These are phyloP conservation scores for Molorchus minor DNA, from an alignment of 2,888 invertebrate genomes.

Conservation along the genomic window DNA sequence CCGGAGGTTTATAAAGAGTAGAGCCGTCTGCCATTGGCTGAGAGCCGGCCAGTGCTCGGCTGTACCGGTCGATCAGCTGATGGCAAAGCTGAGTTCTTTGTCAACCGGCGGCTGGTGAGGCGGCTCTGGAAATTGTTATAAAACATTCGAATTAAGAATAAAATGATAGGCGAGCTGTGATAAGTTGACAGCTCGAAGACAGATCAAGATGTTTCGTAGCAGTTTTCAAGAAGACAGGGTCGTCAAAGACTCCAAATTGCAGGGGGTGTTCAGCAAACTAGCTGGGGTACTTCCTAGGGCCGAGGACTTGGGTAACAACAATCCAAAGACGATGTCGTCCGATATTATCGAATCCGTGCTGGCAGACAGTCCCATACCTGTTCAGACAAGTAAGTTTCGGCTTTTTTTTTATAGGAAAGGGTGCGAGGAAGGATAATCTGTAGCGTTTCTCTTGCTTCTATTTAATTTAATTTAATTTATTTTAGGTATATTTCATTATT, in stretches of 20 bases:
- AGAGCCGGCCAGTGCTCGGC: slow-evolving; percentile 40
- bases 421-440: too few species aligned
- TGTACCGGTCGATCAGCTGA: slow-evolving; percentile 57
- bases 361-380: slow-evolving; percentile 55
- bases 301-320: slow-evolving; percentile 51
- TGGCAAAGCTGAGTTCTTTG: slow-evolving; percentile 52
- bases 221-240: slow-evolving; percentile 51
- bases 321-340: slow-evolving; percentile 56
- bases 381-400: slow-evolving; percentile 54
- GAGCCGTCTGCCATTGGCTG: slow-evolving; percentile 52
- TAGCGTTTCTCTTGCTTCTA: background rate
- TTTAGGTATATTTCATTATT: too few species aligned
- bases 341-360: slow-evolving; percentile 59
- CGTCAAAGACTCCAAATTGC: slow-evolving; percentile 52
- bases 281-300: slow-evolving; percentile 55
- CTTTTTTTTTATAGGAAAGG: background rate
- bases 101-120: slow-evolving; percentile 43
- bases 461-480: too few species aligned
- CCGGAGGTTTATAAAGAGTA: slow-evolving; percentile 53
- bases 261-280: slow-evolving; percentile 57
- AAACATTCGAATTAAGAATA: slow-evolving; percentile 19
- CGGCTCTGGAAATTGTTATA: slow-evolving; percentile 27
- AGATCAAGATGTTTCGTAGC: slow-evolving; percentile 48
- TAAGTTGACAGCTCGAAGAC: slow-evolving; percentile 19
- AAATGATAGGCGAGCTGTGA: slow-evolving; percentile 39